A percentile compares a stretch with the other conserved stretches of the same genome.
These are phyloP conservation scores for Nephrotoma guestfalica DNA, from an alignment of 2,888 invertebrate genomes.

Conservation along the genomic window DNA sequence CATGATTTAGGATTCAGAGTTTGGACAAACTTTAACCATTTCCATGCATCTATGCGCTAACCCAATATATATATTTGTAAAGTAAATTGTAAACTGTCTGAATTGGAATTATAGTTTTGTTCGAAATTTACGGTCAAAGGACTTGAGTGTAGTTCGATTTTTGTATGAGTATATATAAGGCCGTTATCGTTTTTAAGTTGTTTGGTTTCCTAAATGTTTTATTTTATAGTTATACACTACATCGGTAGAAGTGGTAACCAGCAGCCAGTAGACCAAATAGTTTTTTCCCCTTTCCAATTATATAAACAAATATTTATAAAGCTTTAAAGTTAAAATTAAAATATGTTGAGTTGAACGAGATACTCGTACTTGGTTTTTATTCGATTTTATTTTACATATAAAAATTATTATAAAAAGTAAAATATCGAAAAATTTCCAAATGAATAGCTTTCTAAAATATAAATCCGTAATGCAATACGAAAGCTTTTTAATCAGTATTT, in stretches of 20 bases:
- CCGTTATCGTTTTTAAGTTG: neutral
- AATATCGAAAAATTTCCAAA: neutral
- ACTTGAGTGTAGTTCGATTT: neutral
- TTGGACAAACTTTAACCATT: no score
- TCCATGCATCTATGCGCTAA: no score
- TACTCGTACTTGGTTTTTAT: neutral
- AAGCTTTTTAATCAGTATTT: neutral
- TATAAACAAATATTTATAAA: neutral
- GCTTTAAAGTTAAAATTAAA: neutral
- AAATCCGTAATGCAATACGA: neutral
- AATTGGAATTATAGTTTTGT: neutral
- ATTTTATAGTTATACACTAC: neutral
- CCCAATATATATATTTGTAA: neutral
- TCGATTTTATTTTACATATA: neutral
- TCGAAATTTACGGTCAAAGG: neutral
- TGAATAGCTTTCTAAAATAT: neutral
- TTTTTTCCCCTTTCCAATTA: neutral
- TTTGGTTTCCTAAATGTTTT: neutral
- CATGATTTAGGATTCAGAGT: no score
- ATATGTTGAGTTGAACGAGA: neutral
- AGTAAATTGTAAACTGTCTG: neutral
- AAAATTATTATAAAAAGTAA: neutral
- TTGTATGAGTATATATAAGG: neutral
- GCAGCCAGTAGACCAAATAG: neutral
- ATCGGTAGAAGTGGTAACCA: neutral